phyloP scores from a whole-genome alignment of 2,113 vertebrate species.

The Aspiorhynchus laticeps region DNA sequence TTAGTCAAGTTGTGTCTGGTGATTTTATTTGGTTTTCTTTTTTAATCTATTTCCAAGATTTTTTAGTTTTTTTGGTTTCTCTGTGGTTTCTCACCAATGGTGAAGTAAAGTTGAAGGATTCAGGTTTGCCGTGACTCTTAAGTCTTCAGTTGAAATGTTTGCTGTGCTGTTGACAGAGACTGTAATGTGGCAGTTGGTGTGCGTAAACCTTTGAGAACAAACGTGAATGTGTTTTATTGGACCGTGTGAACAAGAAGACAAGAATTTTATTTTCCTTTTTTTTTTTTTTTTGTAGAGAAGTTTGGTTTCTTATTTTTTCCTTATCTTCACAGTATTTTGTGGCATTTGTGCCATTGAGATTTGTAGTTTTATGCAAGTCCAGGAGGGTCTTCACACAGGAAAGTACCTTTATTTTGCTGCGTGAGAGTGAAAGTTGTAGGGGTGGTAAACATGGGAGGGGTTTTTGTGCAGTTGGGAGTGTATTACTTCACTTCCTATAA shows the following conservation, averaged over 20 bases:
- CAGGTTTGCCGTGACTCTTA: constrained; percentile 60
- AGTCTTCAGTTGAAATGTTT: constrained; percentile 65
- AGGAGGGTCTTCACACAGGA: not conserved
- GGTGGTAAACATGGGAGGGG: constrained; percentile 58
- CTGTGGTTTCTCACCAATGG: constrained; percentile 61
- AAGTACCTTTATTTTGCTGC: constrained; percentile 46
- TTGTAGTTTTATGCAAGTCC: constrained; percentile 21
- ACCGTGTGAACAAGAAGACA: not conserved
- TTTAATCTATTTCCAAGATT: not conserved
- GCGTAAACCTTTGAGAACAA: constrained; percentile 33
- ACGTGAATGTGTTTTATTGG: constrained; percentile 31
- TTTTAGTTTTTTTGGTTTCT: constrained; percentile 11
- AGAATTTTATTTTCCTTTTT: not conserved
- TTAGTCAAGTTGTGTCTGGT: not conserved
- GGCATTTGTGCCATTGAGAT: not conserved
- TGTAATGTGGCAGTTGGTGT: constrained; percentile 36
- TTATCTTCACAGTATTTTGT: constrained; percentile 7
- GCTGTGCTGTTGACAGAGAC: constrained; percentile 64
- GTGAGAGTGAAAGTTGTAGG: constrained; percentile 60
- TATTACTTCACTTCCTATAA: constrained; percentile 68
- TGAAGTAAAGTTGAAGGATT: constrained; percentile 56
- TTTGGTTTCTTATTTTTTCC: not conserved
- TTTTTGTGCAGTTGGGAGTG: constrained; percentile 46
- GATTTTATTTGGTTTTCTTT: not conserved
- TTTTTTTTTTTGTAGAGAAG: not conserved